Evolutionary conservation across 2,113 vertebrate genomes (phyloP), one percentile per base, ranked within the genome.

Genomic region (Condylura cristata): DNA sequence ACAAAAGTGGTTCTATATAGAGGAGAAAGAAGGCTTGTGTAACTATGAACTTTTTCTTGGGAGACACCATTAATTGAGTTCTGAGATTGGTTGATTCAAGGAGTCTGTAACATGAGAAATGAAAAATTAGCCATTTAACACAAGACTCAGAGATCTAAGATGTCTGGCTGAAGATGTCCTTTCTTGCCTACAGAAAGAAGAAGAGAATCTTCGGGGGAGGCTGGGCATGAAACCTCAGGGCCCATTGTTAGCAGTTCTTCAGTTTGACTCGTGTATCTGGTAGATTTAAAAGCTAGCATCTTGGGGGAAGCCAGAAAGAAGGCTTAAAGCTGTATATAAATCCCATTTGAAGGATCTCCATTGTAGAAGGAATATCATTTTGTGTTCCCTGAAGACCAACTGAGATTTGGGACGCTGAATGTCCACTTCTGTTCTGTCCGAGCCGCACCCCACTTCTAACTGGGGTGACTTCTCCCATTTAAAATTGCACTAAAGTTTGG

Each of bases 181-280:
- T 6, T 16, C 6, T 37, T 7, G 30, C 22, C 8, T 11, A 1
- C 1, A 20, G 72, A n/a, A 7, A n/a, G 75, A 51, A 86, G 39
- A 30, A 24, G 37, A 18, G 30, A 81, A 17, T 2, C 28, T 70
- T n/a, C 14, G 14, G 51, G 48, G 24, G 1, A 3, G 51, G 26
- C 1, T 58, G 17, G n/a, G 16, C 18, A 2, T 22, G n/a, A n/a
- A 46, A 32, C 12, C n/a, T 1, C 28, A 56, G 7, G 1, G 16
- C 5, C 63, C 8, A 53, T 30, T 46, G 8, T 37, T 44, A n/a
- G 51, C 16, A 80, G 46, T 10, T 44, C 18, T 26, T 61, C n/a
- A 34, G 5, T 11, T n/a, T 63, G 60, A 81, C 6, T 1, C 34
- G 16, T 8, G 8, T 66, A 60, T 71, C 2, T 11, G 24, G 8